Base-by-base conservation (phyloP, 2,113 vertebrate species). In the Ranitomeya variabilis region DNA sequence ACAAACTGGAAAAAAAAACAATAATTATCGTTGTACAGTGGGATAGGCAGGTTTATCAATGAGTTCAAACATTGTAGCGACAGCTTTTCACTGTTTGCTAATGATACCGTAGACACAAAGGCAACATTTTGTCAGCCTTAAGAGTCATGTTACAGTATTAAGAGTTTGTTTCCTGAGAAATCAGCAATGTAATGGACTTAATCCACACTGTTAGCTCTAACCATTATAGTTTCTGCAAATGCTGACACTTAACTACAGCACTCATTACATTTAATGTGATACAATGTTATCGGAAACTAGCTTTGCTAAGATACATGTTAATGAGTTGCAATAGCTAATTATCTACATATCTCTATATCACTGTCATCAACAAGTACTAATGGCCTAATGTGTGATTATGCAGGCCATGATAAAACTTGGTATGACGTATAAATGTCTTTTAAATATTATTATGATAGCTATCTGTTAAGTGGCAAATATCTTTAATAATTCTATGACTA, bases 291-390 rank as follows among this genome's bases (percentile, higher is more conserved):
- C 9, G 31, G 18, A 16, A 74, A 74, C 14, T 45, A 18, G 71
- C 71, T 74, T 45, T 8, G 69, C 23, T 73, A 51, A 77, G 45
- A 77, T 77, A 21, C 7, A 52, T 51, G 74, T 77, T 10, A 77
- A 77, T 77, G 45, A 52, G 45, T 1, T 52, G 37, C 74, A 51
- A 19, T 4, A 77, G 45, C 51, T 54, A n/a, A 78, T 78, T 78
- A 78, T 78, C 51, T n/a, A 54, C 45, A 54, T 54, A 78, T 54
- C 45, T 54, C 37, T 52, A 78, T n/a, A 78, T 78, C 76, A 78
- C 15, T 78, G 76, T 78, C 11, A 78, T n/a, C 54, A 54, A 78
- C 51, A 78, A 52, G 10, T n/a, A n/a, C 10, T 21, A 77, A 52
- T 51, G 52, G 74, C 18, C n/a, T 45, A 78, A 78, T 54, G 18